Base-by-base conservation (phyloP, 2,888 invertebrate genomes). In the Melinaea marsaeus region DNA sequence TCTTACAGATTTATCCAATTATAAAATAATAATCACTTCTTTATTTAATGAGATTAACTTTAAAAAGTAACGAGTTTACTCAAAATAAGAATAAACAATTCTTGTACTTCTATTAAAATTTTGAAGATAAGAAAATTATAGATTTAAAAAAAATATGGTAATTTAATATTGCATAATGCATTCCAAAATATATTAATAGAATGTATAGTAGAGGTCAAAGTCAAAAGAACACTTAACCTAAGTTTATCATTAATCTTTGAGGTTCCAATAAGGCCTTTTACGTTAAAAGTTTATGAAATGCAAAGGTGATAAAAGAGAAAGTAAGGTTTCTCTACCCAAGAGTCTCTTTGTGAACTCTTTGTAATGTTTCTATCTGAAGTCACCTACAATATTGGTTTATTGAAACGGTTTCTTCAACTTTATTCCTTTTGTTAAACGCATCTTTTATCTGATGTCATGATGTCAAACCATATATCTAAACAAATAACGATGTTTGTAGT, bases 311-410 rank as follows among this genome's bases (percentile, higher is more conserved):
- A 62, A 62, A 62, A 63, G 60, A 59, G 60, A 62, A 63, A 65
- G 64, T 64, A 55, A 60, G 62, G 61, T 62, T 66, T 69, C 61
- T 64, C 65, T 60, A 66, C 61, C 46, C 61, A 61, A 64, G 55
- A 65, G 63, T 57, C 64, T 67, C 68, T 70, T 70, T 67, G 65
- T 69, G 69, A 70, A 62, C 66, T 69, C 65, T 69, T 68, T 67
- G 69, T 70, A 69, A 70, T 66, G 55, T 69, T 67, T 69, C 63
- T 62, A 65, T 51, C 56, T 57, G 47, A 33, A 60, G 59, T 64
- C 63, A 66, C 68, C 68, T 66, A 68, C 66, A 67, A 22, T 22
- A 22, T 68, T 68, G 65, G 59, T 60, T 67, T 67, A 63, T 65
- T 62, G 60, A 65, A 65, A 63, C 64, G 57, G 59, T 66, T 64